phyloP scores from a whole-genome alignment of 2,113 vertebrate species.

The Hemibates koningsi region DNA sequence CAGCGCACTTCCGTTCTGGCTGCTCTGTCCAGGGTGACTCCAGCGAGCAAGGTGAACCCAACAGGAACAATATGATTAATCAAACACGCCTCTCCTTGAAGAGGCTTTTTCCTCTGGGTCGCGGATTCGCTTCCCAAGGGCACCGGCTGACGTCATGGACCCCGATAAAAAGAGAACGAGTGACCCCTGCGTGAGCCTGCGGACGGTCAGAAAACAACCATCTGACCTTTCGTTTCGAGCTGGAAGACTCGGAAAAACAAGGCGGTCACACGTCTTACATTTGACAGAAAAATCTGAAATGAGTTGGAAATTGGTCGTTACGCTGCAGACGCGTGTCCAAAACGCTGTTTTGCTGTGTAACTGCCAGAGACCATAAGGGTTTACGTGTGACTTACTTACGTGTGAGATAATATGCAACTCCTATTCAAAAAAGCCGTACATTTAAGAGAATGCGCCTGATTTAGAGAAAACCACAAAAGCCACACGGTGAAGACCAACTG shows the following conservation, averaged over 20 bases:
- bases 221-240: conserved; percentile 22
- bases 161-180: conserved; percentile 30
- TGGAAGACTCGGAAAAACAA: background rate
- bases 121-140: conserved; percentile 50
- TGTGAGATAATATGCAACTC: background rate
- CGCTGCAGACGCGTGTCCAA: background rate
- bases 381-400: background rate
- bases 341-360: background rate
- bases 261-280: background rate
- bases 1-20: conserved; percentile 52
- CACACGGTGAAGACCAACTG: background rate
- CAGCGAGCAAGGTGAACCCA: conserved; percentile 56
- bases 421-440: background rate
- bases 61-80: conserved; percentile 66
- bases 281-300: background rate
- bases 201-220: conserved; percentile 8
- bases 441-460: background rate
- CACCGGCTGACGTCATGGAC: conserved; percentile 45
- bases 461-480: background rate
- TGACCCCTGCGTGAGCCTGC: conserved; percentile 34
- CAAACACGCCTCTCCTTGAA: conserved; percentile 58
- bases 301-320: background rate
- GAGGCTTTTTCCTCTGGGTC: conserved; percentile 54
- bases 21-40: conserved; percentile 55
- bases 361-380: background rate